Conservation (phyloP, 2,797 vertebrate species). For the Amniataba percoides region DNA sequence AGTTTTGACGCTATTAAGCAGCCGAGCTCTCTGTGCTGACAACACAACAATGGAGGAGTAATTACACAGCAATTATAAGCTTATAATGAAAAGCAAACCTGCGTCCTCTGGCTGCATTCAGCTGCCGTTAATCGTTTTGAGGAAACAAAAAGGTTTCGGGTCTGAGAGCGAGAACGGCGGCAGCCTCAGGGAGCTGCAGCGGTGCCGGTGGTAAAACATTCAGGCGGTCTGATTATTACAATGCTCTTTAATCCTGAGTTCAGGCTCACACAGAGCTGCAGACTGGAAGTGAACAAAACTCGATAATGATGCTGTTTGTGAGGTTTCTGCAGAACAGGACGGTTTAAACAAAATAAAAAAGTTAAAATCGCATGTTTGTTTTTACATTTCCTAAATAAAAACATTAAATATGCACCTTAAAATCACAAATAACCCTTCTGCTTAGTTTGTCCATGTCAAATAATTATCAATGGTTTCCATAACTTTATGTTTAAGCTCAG, state of each 20-base stretch:
- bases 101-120: slow-evolving; percentile 5
- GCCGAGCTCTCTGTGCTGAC: slow-evolving; percentile 39
- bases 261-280: not conserved
- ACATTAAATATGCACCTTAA: not conserved
- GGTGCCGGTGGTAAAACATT: not conserved
- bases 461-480: not conserved
- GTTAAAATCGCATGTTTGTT: not conserved
- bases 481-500: too few relatives aligned
- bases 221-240: not conserved
- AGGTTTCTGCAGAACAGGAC: too few relatives aligned
- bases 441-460: not conserved
- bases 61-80: slow-evolving; percentile 70
- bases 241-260: not conserved
- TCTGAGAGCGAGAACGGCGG: slow-evolving; percentile 2
- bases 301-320: too few relatives aligned
- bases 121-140: slow-evolving; percentile 34
- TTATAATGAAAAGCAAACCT: slow-evolving; percentile 54
- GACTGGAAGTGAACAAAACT: not conserved
- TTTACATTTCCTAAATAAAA: not conserved
- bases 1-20: slow-evolving; percentile 55
- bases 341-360: not conserved
- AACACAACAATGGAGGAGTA: slow-evolving; percentile 56
- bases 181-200: not conserved
- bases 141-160: slow-evolving; percentile 15
- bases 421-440: not conserved